Percentiles rank a stretch among this genome's conserved stretches.
Conservation (phyloP, 2,113 vertebrate genomes). For the Cololabis saira region DNA sequence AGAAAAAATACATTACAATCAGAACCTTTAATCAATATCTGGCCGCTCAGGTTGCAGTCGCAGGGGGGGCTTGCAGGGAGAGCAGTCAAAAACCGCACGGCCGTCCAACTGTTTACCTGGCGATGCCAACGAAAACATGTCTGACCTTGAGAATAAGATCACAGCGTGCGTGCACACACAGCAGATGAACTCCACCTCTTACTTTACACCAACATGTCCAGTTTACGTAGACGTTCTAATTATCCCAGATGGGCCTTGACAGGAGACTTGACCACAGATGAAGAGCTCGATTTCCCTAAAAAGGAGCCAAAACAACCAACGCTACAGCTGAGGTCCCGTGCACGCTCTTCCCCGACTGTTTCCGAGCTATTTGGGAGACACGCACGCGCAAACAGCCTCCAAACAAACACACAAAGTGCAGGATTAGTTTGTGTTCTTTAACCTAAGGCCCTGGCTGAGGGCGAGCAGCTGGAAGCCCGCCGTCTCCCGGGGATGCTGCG, state of each 20-base stretch:
- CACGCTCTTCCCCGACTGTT: constrained; percentile 41
- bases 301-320: constrained; percentile 58
- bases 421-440: constrained; percentile 42
- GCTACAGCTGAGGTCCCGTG: constrained; percentile 32
- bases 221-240: constrained; percentile 45
- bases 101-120: constrained; percentile 39
- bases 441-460: constrained; percentile 56
- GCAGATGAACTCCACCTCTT: constrained; percentile 16
- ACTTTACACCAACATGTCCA: constrained; percentile 39
- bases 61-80: constrained; percentile 47
- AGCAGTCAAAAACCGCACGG: constrained; percentile 40
- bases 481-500: constrained; percentile 56
- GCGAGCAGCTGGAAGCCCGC: constrained; percentile 55
- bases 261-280: constrained; percentile 39
- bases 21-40: constrained; percentile 54
- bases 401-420: constrained; percentile 26
- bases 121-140: constrained; percentile 64
- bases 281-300: constrained; percentile 48
- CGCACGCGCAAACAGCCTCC: constrained; percentile 7
- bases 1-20: constrained; percentile 48
- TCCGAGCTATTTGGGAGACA: constrained; percentile 24
- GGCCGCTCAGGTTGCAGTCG: constrained; percentile 41
- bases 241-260: constrained; percentile 41
- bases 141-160: constrained; percentile 51
- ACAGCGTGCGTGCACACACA: constrained; percentile 44